Evolutionary conservation across 2,888 invertebrate genomes (phyloP).

Genomic region (Bugula neritina): DNA sequence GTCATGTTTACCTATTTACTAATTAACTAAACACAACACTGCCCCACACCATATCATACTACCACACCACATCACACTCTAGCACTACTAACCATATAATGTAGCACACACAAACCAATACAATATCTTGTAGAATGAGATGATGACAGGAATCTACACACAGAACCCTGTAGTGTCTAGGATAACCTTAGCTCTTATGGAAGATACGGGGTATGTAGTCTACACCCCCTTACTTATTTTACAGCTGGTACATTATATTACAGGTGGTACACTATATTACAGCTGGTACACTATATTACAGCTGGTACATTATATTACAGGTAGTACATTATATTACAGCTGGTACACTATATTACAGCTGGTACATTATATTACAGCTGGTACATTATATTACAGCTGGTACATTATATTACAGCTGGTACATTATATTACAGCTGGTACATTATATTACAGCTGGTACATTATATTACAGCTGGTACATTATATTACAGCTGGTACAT

Average conservation of each 20-base stretch:
- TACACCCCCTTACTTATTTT: too few relatives aligned
- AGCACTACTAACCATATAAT: too few relatives aligned
- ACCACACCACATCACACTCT: too few relatives aligned
- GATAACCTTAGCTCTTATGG: conserved; percentile 90
- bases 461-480: conserved; percentile 46
- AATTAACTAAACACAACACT: too few relatives aligned
- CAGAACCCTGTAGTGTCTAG: conserved; percentile 94
- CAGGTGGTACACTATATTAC: conserved; percentile 67
- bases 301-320: conserved; percentile 67
- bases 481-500: conserved; percentile 62
- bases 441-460: conserved; percentile 60
- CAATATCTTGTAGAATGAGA: conserved; percentile 87
- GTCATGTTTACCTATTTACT: too few relatives aligned
- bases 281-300: conserved; percentile 30
- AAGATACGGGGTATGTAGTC: conserved; percentile 76
- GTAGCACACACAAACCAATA: too few relatives aligned
- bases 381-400: conserved; percentile 65
- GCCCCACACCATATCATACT: too few relatives aligned
- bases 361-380: conserved; percentile 38
- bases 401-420: conserved; percentile 57
- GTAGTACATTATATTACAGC: conserved; percentile 33
- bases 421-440: conserved; percentile 57
- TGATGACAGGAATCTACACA: conserved; percentile 98
- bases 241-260: background rate
- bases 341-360: conserved; percentile 66